A percentile compares a stretch with the other conserved stretches of the same genome.
Conservation (phyloP, 1,140 invertebrate genomes). For the Nephotettix cincticeps region DNA sequence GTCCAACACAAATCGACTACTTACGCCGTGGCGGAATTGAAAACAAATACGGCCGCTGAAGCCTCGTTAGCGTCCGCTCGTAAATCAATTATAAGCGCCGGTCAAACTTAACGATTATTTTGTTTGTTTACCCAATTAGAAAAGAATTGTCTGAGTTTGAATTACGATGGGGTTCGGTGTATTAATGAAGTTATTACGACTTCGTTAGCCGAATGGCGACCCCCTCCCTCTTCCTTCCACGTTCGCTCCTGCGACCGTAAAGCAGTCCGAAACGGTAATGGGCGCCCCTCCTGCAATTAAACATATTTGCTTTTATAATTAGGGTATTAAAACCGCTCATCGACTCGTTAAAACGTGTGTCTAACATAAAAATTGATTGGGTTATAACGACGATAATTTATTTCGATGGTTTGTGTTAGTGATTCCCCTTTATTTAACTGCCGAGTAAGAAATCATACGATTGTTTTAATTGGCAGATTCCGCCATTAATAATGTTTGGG, state of each 20-base stretch:
- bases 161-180: background rate
- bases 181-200: constrained; percentile 21
- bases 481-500: no score
- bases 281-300: background rate
- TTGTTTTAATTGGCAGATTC: no score
- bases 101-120: constrained; percentile 12
- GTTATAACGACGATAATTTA: background rate
- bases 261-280: background rate
- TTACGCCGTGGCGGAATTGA: constrained; percentile 13
- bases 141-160: constrained; percentile 11
- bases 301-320: constrained; percentile 21
- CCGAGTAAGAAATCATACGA: no score
- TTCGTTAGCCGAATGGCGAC: constrained; percentile 16
- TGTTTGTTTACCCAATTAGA: constrained; percentile 23
- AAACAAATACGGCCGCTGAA: constrained; percentile 4
- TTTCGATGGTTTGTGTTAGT: no score
- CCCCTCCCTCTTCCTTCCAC: background rate
- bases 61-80: background rate
- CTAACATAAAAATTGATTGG: constrained; percentile 10
- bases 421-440: no score
- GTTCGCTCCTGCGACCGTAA: no score
- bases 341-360: constrained; percentile 11
- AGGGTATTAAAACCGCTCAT: constrained; percentile 15
- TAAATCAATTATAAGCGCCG: constrained; percentile 19
- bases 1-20: constrained; percentile 14